Conservation (phyloP, 2,797 vertebrate species). For the Falco naumanni region DNA sequence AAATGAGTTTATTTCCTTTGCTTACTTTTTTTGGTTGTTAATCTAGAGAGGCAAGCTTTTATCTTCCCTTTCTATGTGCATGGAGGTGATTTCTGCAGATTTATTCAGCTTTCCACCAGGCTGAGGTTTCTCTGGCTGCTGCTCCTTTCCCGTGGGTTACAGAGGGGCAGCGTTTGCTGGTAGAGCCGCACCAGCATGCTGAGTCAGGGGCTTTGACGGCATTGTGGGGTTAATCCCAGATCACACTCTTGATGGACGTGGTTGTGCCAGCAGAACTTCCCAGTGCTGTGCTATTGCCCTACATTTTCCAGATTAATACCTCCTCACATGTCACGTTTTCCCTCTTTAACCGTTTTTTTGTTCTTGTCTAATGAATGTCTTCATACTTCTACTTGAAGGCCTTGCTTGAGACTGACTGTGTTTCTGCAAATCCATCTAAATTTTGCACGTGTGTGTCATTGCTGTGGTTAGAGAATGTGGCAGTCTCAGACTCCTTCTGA, state of each 20-base stretch:
- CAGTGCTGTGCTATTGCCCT: not conserved
- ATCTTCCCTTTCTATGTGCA: not conserved
- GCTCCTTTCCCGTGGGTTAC: not conserved
- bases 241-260: fast-evolving
- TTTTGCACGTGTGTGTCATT: not conserved
- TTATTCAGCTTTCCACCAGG: not conserved
- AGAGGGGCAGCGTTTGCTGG: not conserved
- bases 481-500: not conserved
- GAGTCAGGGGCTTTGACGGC: not conserved
- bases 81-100: not conserved
- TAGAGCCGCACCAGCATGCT: not conserved
- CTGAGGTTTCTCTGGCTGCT: not conserved
- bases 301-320: not conserved
- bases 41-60: not conserved
- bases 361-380: not conserved
- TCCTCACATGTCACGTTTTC: not conserved
- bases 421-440: not conserved
- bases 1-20: not conserved
- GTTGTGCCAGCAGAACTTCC: not conserved
- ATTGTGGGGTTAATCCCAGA: not conserved
- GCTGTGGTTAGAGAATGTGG: not conserved
- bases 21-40: not conserved
- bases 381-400: not conserved
- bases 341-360: not conserved
- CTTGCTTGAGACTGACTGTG: not conserved